Conservation (phyloP, 2,888 invertebrate genomes). For the Scotopteryx bipunctaria region DNA sequence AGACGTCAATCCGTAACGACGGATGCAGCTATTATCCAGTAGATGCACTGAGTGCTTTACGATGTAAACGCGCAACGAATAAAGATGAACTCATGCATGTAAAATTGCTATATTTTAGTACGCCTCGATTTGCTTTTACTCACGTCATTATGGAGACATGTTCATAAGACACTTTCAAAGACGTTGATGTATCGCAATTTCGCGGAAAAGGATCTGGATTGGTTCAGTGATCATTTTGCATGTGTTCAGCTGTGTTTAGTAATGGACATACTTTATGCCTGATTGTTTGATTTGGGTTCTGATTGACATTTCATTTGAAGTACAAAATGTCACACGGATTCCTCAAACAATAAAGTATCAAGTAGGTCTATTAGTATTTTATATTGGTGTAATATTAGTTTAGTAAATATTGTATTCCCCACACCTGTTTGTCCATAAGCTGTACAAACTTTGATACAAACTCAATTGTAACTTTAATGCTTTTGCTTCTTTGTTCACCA, state of each 20-base stretch:
- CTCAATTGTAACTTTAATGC: slow-evolving; percentile 31
- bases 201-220: not conserved
- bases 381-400: no score
- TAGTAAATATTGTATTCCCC: slow-evolving; percentile 15
- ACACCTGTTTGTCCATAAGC: slow-evolving; percentile 21
- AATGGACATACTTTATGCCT: no score
- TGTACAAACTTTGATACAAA: slow-evolving; percentile 24
- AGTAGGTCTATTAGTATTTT: no score
- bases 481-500: slow-evolving; percentile 25
- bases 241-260: no score
- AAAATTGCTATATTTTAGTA: slow-evolving; percentile 30
- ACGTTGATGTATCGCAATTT: slow-evolving; percentile 5
- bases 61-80: slow-evolving; percentile 56
- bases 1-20: slow-evolving; percentile 65
- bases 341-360: no score
- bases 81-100: slow-evolving; percentile 47
- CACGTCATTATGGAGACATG: slow-evolving; percentile 3
- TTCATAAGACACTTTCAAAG: not conserved
- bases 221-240: not conserved
- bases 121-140: slow-evolving; percentile 16
- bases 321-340: no score
- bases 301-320: no score
- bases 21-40: slow-evolving; percentile 64
- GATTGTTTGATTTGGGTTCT: no score
- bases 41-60: slow-evolving; percentile 64